Evolutionary conservation across 2,113 vertebrate species (phyloP), one percentile per base, ranked within the genome.

Genomic region (Pangasianodon gigas): DNA sequence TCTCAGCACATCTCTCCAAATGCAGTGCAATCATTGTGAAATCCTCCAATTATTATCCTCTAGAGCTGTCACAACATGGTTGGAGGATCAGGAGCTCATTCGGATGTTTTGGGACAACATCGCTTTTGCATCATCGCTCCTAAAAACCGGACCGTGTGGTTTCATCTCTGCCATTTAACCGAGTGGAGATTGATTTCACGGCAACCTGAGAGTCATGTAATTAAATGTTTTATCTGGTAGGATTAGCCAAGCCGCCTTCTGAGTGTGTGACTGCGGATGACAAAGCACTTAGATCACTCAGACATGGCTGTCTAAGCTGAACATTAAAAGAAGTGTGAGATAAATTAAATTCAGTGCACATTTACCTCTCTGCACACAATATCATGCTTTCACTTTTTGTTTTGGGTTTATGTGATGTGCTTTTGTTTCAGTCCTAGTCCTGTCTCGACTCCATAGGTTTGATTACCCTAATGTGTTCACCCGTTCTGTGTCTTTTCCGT

Each of bases 221-320:
- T 80, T 67, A 88, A 88, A 84, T 65, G 89, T 85, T 90, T 88
- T 84, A 85, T 88, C 87, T 84, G 69, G 26, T 62, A 62, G 14
- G n/a, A 62, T 69, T 62, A 84, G 65, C 86, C 52, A 6, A 13
- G 56, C 26, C 4, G 71, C 75, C 18, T 1, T 26, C 69, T 58
- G 54, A 79, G 21, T 19, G 48, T 7, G 46, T 32, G 56, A 84
- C 32, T 46, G 85, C 4, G 14, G 6, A 54, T 51, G n/a, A 65
- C 16, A 74, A 58, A 6, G 65, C 54, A n/a, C 14, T 77, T 71
- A 37, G 44, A 51, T 74, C 32, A 84, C 80, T 6, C 29, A 8
- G 52, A 19, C 41, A 9, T 5, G 29, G 18, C 48, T 6, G 29
- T 6, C 69, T 88, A 52, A 88, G 46, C 56, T 41, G 18, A 77